Evolutionary conservation across 2,888 invertebrate genomes (phyloP), one percentile per base, ranked within the genome.

Genomic region (Synanthedon formicaeformis): DNA sequence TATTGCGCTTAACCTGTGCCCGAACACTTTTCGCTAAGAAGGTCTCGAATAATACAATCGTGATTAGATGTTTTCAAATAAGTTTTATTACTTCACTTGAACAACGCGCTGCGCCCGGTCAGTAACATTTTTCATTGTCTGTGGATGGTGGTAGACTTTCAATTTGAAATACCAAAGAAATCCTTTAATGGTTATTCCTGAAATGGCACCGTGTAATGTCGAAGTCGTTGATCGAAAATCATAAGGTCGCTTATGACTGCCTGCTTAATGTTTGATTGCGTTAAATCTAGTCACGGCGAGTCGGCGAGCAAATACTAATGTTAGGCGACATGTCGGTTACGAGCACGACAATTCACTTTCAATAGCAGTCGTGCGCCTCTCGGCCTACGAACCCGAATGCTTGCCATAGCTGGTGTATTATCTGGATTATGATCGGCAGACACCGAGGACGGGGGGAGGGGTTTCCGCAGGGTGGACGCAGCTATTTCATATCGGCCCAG

Each of bases 341-440:
- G 57, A 58, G 68, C 75, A 75, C 69, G 73, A 78, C 79, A 80
- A 75, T 81, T 85, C 81, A 81, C 81, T 85, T 83, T 87, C 81
- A 75, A 77, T 71, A 65, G 62, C 65, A 68, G 70, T 81, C 83
- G 81, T 84, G 86, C 77, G 75, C 67, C 76, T 75, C 73, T 69
- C 74, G 75, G 75, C 76, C 78, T 75, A 78, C 75, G 79, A 63
- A 70, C 69, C 64, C 62, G 72, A 81, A 78, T 79, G 71, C 74
- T 70, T 74, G 71, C 75, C 76, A 75, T 76, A 76, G 69, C 73
- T 67, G 68, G 68, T 63, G 64, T 67, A 69, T 69, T 83, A 87
- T 85, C 86, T 71, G 73, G 70, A 75, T 75, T 82, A 81, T 82
- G 81, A 87, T 85, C 85, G 70, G 69, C 64, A 70, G 67, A 68